Evolutionary conservation across 37 sponge, comb jelly and placozoan species (phyloP).

Genomic region (Ianthella basta): DNA sequence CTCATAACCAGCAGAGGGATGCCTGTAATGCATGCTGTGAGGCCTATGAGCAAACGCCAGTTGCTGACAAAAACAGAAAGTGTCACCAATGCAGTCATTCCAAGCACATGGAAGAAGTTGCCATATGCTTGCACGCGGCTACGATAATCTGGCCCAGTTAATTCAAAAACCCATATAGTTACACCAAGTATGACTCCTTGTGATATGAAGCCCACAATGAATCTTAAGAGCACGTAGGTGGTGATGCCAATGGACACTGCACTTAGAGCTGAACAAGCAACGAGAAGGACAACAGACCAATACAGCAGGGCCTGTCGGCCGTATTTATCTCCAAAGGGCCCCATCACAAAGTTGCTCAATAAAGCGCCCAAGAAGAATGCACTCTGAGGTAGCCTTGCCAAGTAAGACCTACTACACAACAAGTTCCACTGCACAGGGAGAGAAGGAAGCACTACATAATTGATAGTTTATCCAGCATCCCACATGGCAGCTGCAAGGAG

Average conservation of each 20-base stretch:
- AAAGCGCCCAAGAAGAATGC: neutral
- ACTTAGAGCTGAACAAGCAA: neutral
- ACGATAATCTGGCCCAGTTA: slow-evolving; percentile 3
- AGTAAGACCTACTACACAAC: neutral
- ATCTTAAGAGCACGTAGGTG: neutral
- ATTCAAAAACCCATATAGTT: neutral
- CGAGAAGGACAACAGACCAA: neutral
- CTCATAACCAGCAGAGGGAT: too few species aligned
- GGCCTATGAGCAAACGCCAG: too few species aligned
- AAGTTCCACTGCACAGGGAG: neutral
- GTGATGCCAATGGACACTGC: neutral
- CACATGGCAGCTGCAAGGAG: too few species aligned
- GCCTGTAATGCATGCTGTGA: too few species aligned
- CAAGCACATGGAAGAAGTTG: too few species aligned
- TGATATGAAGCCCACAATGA: neutral
- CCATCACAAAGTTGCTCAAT: neutral
- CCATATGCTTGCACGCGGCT: neutral
- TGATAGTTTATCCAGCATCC: too few species aligned
- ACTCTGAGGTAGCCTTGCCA: slow-evolving; percentile 20
- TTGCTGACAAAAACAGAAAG: too few species aligned
- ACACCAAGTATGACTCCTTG: neutral
- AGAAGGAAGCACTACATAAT: too few species aligned
- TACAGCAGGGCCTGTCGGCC: neutral
- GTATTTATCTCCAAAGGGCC: slow-evolving; percentile 1
- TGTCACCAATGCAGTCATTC: too few species aligned